These are phyloP conservation scores for Nematolebias whitei DNA, from an alignment of 2,113 vertebrate genomes.

Conservation along the genomic window DNA sequence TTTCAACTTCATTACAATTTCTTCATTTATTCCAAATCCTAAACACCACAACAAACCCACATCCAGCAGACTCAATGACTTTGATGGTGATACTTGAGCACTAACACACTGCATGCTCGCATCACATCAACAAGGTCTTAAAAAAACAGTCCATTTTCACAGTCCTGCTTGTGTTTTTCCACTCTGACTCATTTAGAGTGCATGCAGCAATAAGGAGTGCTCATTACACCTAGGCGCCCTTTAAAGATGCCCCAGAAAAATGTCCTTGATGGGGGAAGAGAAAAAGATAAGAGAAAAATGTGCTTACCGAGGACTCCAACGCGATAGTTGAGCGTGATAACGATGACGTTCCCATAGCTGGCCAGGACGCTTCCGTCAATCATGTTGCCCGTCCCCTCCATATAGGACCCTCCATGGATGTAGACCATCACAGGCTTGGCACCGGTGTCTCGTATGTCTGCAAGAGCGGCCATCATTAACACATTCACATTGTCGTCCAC, in stretches of 20 bases:
- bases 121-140: conserved; percentile 34
- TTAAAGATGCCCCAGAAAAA: conserved; percentile 70
- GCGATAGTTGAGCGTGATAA: conserved; percentile 99
- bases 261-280: conserved; percentile 52
- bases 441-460: conserved; percentile 99
- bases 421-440: conserved; percentile 99
- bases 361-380: conserved; percentile 98
- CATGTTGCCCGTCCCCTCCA: conserved; percentile 99
- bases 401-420: conserved; percentile 98
- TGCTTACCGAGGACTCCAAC: conserved; percentile 94
- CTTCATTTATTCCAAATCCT: conserved; percentile 67
- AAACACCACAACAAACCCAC: conserved; percentile 64
- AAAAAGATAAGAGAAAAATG: conserved; percentile 11
- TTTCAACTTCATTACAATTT: conserved; percentile 68
- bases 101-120: conserved; percentile 2
- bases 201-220: conserved; percentile 59
- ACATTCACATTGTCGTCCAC: conserved; percentile 73
- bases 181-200: conserved; percentile 37
- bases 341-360: conserved; percentile 98
- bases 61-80: conserved; percentile 53
- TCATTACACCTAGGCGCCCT: conserved; percentile 65
- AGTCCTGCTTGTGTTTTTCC: conserved; percentile 5
- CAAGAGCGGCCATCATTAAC: conserved; percentile 85
- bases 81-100: conserved; percentile 47
- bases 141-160: conserved; percentile 22